phyloP scores from a whole-genome alignment of 2,888 invertebrate species.

The Pristionchus entomophagus region DNA sequence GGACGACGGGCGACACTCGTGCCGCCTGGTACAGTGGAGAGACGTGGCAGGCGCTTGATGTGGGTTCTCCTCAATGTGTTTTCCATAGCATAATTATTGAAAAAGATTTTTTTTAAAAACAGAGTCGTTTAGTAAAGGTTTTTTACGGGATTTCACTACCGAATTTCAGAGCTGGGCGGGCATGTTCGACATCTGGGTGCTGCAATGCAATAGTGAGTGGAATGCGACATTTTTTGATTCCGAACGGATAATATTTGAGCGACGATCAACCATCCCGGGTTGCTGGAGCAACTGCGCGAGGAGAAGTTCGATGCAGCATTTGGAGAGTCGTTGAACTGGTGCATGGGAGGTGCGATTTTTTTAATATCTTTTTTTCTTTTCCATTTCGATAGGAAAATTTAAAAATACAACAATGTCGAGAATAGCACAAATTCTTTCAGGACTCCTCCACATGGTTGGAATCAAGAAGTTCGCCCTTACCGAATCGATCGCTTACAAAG shows the following conservation, averaged over 20 bases:
- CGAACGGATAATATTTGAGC: not conserved
- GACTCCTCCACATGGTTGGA: not conserved
- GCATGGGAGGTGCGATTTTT: not conserved
- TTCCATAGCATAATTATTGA: too few relatives aligned
- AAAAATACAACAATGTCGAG: not conserved
- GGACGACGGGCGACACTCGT: not conserved
- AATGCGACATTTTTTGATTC: not conserved
- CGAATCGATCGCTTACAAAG: constrained; percentile 39
- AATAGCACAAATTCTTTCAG: not conserved
- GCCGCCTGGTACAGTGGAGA: not conserved
- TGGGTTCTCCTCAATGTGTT: too few relatives aligned
- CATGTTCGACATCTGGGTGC: not conserved
- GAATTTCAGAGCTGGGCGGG: not conserved
- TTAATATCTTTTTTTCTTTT: not conserved
- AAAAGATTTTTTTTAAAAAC: not conserved
- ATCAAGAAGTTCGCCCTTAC: not conserved
- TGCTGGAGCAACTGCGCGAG: not conserved
- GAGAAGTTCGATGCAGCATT: not conserved
- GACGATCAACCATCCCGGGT: not conserved
- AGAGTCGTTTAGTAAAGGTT: too few relatives aligned
- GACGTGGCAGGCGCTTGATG: not conserved
- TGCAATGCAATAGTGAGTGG: not conserved
- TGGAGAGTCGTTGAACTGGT: not conserved
- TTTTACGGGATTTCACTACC: too few relatives aligned
- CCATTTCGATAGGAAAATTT: too few relatives aligned